These are phyloP conservation scores for Sclerurus mexicanus DNA, from an alignment of 2,113 vertebrate genomes.

Conservation along the genomic window DNA sequence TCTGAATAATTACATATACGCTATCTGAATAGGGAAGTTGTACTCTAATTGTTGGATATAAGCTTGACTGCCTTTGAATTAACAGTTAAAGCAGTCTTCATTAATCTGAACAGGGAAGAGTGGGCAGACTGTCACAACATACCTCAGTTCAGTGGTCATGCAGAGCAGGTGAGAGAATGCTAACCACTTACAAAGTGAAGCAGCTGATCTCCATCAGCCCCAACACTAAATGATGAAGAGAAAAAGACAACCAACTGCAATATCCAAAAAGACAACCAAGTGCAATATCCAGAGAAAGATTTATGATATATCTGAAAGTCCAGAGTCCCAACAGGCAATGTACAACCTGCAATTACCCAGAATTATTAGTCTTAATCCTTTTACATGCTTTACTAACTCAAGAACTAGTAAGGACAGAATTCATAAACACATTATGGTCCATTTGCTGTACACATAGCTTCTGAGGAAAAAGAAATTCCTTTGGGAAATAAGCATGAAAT, in stretches of 20 bases:
- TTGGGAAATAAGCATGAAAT: constrained; percentile 26
- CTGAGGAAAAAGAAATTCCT: background rate
- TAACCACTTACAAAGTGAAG: constrained; percentile 39
- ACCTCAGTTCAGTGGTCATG: constrained; percentile 73
- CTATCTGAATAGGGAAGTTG: constrained; percentile 64
- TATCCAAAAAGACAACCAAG: constrained; percentile 1
- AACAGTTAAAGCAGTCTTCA: constrained; percentile 77
- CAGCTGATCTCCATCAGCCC: constrained; percentile 46
- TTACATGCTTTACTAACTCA: constrained; percentile 42
- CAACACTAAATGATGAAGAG: background rate
- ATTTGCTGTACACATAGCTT: constrained; percentile 43
- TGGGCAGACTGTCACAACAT: constrained; percentile 75
- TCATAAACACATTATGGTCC: constrained; percentile 51
- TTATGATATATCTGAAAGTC: constrained; percentile 30
- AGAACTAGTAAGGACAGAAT: constrained; percentile 17
- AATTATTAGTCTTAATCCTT: constrained; percentile 61
- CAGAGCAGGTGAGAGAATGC: constrained; percentile 61
- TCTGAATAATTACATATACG: constrained; percentile 48
- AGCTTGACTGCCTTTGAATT: constrained; percentile 80
- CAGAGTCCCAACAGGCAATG: background rate
- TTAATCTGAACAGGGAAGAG: constrained; percentile 75
- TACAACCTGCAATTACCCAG: constrained; percentile 21
- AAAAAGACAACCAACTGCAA: constrained; percentile 19
- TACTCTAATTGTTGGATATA: constrained; percentile 76
- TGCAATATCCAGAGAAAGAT: background rate